Conservation (phyloP, 2,888 invertebrate species). For the Lepidonotus clava region DNA sequence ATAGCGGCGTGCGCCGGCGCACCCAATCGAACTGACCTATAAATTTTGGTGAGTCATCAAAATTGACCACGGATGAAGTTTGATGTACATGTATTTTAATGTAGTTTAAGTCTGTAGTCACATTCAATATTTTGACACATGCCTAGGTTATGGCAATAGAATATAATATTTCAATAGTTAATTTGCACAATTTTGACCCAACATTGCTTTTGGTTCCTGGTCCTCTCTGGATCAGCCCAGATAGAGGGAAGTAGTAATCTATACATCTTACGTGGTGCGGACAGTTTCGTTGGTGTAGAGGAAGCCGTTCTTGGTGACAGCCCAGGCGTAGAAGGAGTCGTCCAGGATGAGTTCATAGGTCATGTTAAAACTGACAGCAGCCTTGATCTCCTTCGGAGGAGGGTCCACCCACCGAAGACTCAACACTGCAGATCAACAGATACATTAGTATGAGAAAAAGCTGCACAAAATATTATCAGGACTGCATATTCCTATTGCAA, state of each 20-base stretch:
- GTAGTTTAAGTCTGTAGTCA: background rate
- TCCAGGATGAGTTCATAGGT: slow-evolving; percentile 68
- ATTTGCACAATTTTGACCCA: background rate
- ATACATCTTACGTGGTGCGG: slow-evolving; percentile 62
- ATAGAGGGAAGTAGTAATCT: background rate
- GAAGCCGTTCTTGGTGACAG: slow-evolving; percentile 43
- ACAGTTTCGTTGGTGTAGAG: slow-evolving; percentile 36
- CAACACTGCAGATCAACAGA: slow-evolving; percentile 53
- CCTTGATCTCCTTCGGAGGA: slow-evolving; percentile 68
- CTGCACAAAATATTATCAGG: background rate
- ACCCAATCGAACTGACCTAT: too few relatives aligned
- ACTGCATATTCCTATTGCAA: background rate
- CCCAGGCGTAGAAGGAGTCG: slow-evolving; percentile 59
- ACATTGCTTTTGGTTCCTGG: background rate
- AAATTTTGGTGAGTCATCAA: too few relatives aligned
- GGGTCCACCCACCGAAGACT: slow-evolving; percentile 67
- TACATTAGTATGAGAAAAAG: background rate
- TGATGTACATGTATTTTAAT: background rate
- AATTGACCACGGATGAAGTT: too few relatives aligned
- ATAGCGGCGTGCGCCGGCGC: too few relatives aligned
- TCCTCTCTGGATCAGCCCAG: background rate
- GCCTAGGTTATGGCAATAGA: background rate
- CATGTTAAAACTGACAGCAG: slow-evolving; percentile 67
- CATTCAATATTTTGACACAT: background rate
- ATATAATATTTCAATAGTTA: background rate